Percentiles rank a stretch among this genome's conserved stretches.
These are phyloP conservation scores for Hemichromis elongatus DNA, from an alignment of 2,113 vertebrate species.

Conservation along the genomic window DNA sequence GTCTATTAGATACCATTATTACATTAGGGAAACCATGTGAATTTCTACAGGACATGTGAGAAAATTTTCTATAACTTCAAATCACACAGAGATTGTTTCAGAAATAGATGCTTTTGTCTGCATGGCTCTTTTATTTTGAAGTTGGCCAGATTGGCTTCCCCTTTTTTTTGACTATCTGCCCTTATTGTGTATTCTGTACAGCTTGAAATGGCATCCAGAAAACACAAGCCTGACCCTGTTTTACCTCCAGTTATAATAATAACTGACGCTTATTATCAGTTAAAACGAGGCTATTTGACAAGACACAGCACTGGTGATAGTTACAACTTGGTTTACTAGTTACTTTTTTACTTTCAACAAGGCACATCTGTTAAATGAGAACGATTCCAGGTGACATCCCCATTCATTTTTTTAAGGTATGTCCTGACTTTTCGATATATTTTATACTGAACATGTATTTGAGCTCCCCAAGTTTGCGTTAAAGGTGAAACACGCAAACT, in stretches of 20 bases:
- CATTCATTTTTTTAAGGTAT: not conserved
- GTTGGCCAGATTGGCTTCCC: not conserved
- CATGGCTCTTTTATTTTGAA: not conserved
- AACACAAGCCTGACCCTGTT: not conserved
- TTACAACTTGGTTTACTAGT: not conserved
- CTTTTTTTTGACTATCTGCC: not conserved
- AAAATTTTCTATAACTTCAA: not conserved
- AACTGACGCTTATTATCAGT: rapidly evolving
- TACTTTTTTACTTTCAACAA: not conserved
- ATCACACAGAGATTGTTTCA: not conserved
- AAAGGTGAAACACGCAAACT: not conserved
- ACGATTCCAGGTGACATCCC: not conserved
- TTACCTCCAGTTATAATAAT: not conserved
- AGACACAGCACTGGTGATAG: not conserved
- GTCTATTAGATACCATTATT: not conserved
- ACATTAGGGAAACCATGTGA: rapidly evolving
- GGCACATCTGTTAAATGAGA: not conserved
- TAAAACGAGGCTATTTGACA: not conserved
- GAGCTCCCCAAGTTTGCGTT: not conserved
- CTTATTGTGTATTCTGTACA: not conserved
- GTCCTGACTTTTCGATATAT: not conserved
- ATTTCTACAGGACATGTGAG: not conserved
- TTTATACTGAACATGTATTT: not conserved
- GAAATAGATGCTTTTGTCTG: rapidly evolving
- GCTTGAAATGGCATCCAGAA: not conserved